Percentiles rank a stretch among this genome's conserved stretches.
Conservation (phyloP, 2,797 vertebrate genomes). For the Falco berigora region DNA sequence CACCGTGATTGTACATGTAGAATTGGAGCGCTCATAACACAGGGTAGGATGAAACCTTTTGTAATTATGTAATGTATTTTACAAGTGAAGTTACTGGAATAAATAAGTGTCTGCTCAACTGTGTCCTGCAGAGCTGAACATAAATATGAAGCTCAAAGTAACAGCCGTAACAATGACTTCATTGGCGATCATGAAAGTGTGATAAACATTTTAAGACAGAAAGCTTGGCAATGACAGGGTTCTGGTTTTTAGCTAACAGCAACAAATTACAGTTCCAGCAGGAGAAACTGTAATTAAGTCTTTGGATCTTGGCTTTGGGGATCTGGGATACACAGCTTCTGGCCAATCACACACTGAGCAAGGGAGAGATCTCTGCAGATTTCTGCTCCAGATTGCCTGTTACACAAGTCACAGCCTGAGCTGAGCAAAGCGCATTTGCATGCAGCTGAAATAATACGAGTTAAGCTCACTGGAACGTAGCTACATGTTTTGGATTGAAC, state of each 20-base stretch:
- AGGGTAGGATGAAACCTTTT: background rate
- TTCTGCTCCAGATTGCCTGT: conserved; percentile 15
- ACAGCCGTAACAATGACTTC: background rate
- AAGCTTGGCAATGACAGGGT: background rate
- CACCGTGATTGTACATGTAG: background rate
- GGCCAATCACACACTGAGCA: background rate
- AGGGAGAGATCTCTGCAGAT: background rate
- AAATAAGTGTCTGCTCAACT: background rate
- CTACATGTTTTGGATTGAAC: background rate
- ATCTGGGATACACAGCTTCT: conserved; percentile 1
- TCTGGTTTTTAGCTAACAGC: background rate
- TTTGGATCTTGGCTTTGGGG: background rate
- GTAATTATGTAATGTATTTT: background rate
- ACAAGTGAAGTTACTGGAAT: background rate
- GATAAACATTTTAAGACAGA: background rate
- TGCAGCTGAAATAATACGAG: background rate
- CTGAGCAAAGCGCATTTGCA: background rate
- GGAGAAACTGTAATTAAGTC: conserved; percentile 24
- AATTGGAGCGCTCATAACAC: background rate
- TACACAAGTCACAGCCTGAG: background rate
- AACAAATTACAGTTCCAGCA: background rate
- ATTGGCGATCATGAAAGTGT: background rate
- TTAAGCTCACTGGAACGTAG: background rate
- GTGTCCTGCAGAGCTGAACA: background rate
- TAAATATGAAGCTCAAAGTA: conserved; percentile 18